Evolutionary conservation across 2,797 vertebrate genomes (phyloP).

Genomic region (Ceryle rudis): DNA sequence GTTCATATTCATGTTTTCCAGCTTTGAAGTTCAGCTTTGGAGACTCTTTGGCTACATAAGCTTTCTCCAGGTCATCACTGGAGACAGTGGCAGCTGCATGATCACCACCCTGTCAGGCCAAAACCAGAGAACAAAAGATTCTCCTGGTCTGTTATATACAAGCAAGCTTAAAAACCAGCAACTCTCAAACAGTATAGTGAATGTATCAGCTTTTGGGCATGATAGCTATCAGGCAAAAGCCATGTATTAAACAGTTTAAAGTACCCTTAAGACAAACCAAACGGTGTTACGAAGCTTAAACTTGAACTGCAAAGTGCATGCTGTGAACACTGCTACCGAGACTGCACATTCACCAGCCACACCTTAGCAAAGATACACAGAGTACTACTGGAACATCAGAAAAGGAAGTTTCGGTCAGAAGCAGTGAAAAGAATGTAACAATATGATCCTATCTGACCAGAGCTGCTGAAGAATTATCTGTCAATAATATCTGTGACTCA

Average conservation of each 20-base stretch:
- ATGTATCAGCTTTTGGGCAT: neutral
- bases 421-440: neutral
- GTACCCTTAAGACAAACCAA: neutral
- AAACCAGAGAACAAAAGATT: neutral
- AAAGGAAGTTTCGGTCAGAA: neutral
- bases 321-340: neutral
- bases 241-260: neutral
- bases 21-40: conserved; percentile 80
- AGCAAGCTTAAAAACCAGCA: neutral
- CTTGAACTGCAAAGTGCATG: neutral
- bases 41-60: conserved; percentile 79
- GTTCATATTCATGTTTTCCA: conserved; percentile 81
- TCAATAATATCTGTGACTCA: neutral
- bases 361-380: neutral
- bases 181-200: neutral
- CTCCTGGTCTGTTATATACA: neutral
- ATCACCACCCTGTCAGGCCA: conserved; percentile 68
- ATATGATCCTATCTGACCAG: neutral
- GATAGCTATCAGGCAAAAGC: neutral
- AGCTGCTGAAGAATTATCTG: neutral
- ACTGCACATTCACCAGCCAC: neutral
- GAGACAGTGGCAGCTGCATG: conserved; percentile 76
- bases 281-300: neutral
- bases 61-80: conserved; percentile 87
- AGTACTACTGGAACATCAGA: neutral